Conservation (phyloP, 1,140 invertebrate genomes). For the Trichoplusia ni region DNA sequence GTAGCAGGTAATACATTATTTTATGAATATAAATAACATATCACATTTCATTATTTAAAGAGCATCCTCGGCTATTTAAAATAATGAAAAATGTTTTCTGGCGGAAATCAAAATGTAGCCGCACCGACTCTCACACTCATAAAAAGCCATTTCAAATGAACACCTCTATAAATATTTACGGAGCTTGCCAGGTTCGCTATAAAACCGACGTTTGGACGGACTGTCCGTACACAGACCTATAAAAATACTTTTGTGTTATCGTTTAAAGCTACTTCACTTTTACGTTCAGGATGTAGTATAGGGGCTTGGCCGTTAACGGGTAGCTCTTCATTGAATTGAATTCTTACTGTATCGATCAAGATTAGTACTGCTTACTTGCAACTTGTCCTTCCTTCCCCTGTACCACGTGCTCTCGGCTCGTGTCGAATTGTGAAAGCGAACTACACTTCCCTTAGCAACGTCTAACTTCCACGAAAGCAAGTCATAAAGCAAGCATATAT, state of each 20-base stretch:
- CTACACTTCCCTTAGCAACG: too few species aligned
- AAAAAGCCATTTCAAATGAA: slow-evolving; percentile 28
- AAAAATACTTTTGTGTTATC: neutral
- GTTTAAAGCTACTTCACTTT: neutral
- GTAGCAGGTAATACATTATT: neutral
- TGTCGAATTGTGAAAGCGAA: too few species aligned
- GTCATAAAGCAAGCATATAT: too few species aligned
- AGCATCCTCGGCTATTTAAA: too few species aligned
- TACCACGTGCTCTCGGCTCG: too few species aligned
- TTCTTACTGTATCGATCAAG: too few species aligned
- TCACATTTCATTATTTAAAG: neutral
- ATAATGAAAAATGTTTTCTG: slow-evolving; percentile 3
- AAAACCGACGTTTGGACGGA: neutral
- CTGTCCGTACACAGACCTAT: neutral
- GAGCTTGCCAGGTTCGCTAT: neutral
- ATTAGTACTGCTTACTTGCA: too few species aligned
- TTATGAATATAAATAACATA: neutral
- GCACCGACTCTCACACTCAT: slow-evolving; percentile 12
- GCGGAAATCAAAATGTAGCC: slow-evolving; percentile 19
- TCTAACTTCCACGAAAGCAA: too few species aligned
- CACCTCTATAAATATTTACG: slow-evolving; percentile 34
- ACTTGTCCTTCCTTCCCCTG: too few species aligned
- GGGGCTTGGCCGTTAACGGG: too few species aligned
- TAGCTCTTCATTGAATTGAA: too few species aligned
- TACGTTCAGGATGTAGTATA: too few species aligned